These are phyloP conservation scores for Mamestra brassicae DNA, from an alignment of 2,888 invertebrate genomes.

Conservation along the genomic window DNA sequence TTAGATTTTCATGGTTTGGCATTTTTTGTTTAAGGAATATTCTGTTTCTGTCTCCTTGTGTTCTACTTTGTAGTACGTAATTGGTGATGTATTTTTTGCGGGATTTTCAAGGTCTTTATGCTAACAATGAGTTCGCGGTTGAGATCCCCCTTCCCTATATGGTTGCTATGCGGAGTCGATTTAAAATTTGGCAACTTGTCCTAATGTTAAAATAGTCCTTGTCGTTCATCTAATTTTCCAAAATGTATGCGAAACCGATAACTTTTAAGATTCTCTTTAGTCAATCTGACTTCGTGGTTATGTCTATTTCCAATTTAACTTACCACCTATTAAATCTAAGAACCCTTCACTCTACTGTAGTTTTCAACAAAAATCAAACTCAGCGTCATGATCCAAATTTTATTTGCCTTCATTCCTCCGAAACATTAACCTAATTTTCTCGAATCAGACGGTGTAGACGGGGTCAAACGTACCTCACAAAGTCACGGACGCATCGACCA, in stretches of 20 bases:
- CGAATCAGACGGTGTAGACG: background rate
- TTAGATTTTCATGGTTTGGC: background rate
- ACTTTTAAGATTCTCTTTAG: background rate
- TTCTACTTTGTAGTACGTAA: background rate
- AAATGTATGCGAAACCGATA: too few relatives aligned
- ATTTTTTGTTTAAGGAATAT: background rate
- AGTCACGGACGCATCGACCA: slow-evolving; percentile 31
- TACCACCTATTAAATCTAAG: background rate
- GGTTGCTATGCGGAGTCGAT: background rate
- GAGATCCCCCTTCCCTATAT: background rate
- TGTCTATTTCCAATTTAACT: background rate
- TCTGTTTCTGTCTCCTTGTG: background rate
- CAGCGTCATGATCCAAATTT: background rate
- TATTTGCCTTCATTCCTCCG: background rate
- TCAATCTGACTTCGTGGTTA: background rate
- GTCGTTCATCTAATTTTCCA: background rate
- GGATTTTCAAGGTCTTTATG: background rate
- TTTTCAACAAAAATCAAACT: background rate
- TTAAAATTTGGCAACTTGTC: background rate
- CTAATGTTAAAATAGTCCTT: too few relatives aligned
- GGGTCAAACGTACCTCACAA: slow-evolving; percentile 26
- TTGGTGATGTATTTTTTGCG: too few relatives aligned
- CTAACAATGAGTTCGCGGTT: background rate
- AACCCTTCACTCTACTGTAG: background rate
- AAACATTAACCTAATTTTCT: slow-evolving; percentile 21